Percentiles rank a stretch among this genome's conserved stretches.
These are phyloP conservation scores for Pardosa pseudoannulata DNA, from an alignment of 2,888 invertebrate species.

Conservation along the genomic window DNA sequence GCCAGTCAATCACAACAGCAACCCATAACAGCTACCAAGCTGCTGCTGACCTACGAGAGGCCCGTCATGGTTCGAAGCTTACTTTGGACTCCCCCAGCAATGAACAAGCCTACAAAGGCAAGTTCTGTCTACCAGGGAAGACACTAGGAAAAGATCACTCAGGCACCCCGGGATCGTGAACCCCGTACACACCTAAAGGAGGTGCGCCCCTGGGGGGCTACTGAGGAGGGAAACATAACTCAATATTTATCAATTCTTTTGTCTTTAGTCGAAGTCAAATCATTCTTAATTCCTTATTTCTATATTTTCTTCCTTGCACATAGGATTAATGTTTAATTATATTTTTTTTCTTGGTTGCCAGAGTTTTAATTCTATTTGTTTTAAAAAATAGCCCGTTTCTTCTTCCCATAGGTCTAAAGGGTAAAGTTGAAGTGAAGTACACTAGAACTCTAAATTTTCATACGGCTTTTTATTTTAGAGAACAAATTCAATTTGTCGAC, in stretches of 20 bases:
- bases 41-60: too few species aligned
- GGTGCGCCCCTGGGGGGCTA: too few species aligned
- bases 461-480: background rate
- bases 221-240: conserved; percentile 44
- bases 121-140: too few species aligned
- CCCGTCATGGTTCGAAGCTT: too few species aligned
- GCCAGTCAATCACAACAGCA: too few species aligned
- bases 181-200: too few species aligned
- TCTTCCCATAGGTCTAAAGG: background rate
- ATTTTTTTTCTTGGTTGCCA: conserved; percentile 3
- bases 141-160: too few species aligned
- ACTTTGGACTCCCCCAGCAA: too few species aligned
- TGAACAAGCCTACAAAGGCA: too few species aligned
- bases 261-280: conserved; percentile 48
- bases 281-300: conserved; percentile 32
- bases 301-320: background rate
- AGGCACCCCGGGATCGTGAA: too few species aligned
- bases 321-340: conserved; percentile 31
- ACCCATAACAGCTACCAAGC: too few species aligned
- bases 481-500: background rate
- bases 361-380: conserved; percentile 23
- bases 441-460: background rate
- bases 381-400: conserved; percentile 15
- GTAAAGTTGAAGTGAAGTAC: background rate
- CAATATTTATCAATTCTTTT: conserved; percentile 52